Percentiles rank a stretch among this genome's conserved stretches.
Evolutionary conservation across 2,888 invertebrate species (phyloP).

Genomic region (Lasioglossum marginatum): DNA sequence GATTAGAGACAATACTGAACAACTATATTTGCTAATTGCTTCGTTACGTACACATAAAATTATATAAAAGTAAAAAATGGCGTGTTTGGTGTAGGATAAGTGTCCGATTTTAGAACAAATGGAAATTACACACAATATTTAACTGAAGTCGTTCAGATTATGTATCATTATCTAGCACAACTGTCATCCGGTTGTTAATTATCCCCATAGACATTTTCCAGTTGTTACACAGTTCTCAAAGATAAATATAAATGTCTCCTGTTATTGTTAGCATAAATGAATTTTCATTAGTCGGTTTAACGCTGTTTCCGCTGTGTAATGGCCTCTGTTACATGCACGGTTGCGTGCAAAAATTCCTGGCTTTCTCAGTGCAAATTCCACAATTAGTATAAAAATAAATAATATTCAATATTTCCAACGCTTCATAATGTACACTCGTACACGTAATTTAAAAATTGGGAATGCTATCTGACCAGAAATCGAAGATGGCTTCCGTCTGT

Average conservation of each 20-base stretch:
- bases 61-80: not conserved
- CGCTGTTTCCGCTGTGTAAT: not conserved
- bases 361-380: not conserved
- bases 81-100: not conserved
- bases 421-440: not conserved
- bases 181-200: constrained; percentile 2
- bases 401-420: no score
- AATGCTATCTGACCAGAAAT: constrained; percentile 9
- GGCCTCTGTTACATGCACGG: not conserved
- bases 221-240: not conserved
- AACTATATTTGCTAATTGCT: not conserved
- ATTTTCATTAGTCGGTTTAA: not conserved
- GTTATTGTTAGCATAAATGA: constrained; percentile 6
- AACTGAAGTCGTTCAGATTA: not conserved
- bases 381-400: not conserved
- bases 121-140: not conserved
- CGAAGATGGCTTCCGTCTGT: not conserved
- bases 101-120: not conserved
- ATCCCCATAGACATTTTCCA: not conserved
- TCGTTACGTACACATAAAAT: not conserved
- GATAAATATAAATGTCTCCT: not conserved
- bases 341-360: not conserved
- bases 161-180: not conserved
- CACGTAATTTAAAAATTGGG: constrained; percentile 23
- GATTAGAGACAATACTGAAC: not conserved